Base-by-base conservation (phyloP, 2,113 vertebrate species). In the Rostratula benghalensis region DNA sequence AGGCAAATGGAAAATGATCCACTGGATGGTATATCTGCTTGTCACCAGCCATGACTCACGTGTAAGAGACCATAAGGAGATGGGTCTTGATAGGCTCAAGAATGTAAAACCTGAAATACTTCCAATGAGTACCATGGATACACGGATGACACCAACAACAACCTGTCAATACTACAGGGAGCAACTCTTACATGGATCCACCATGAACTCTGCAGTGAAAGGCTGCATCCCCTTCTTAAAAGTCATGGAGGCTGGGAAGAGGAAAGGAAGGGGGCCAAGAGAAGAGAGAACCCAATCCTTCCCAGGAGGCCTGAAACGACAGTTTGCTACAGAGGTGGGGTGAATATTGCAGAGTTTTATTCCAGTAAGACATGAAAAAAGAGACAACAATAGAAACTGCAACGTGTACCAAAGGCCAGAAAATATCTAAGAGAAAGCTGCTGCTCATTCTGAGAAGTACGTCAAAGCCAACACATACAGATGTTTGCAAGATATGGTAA, bases 401-500 rank as follows among this genome's bases (percentile, higher is more conserved):
- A 67, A 31, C 0, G 1, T 25, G 33, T 59, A 71, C 39, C 30
- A 33, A 84, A 93, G 53, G 76, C 65, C 86, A 95, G 69, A 78
- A 95, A 83, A 75, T 13, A 71, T 14, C 83, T 78, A 35, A 79
- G 53, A 84, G 88, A 88, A 93, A 94, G 51, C 71, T 79, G 65
- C 46, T 50, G 88, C 60, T 91, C 46, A 41, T 83, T 88, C 79
- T 54, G 80, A 93, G 80, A 67, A 83, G 51, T 3, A 82, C 22
- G 15, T 75, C 94, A 71, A 87, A 90, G 41, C 54, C 51, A 90
- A 85, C 23, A 48, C 39, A 68, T 20, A 24, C 54, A 95, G 94
- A 95, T 96, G 85, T 93, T 81, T 87, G 76, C 35, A 65, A 92
- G 91, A 83, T 45, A 78, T 18, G 43, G 77, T 89, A 93, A 94